Evolutionary conservation across 2,113 vertebrate genomes (phyloP).

Genomic region (Bufo bufo): DNA sequence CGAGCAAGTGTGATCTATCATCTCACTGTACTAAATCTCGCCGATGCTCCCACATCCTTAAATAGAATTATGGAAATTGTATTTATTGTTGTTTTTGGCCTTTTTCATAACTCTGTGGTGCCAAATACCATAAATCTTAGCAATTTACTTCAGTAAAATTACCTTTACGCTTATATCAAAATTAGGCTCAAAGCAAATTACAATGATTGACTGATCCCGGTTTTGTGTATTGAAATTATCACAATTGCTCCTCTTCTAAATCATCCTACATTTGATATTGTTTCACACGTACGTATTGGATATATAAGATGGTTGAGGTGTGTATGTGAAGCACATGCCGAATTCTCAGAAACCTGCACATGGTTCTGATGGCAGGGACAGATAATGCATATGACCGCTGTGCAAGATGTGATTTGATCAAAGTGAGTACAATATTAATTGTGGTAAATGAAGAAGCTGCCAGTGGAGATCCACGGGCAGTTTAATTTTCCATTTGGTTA

Average conservation of each 20-base stretch:
- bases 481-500: not conserved
- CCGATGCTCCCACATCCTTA: slow-evolving; percentile 11
- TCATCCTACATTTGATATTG: not conserved
- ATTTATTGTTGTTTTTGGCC: slow-evolving; percentile 14
- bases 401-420: not conserved
- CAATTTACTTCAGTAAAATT: slow-evolving; percentile 36
- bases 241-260: not conserved
- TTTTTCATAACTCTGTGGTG: slow-evolving; percentile 12
- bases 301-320: not conserved
- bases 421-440: not conserved
- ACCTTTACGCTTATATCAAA: slow-evolving; percentile 40
- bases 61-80: slow-evolving; percentile 47
- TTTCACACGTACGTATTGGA: not conserved
- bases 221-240: not conserved
- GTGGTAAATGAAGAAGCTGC: not conserved
- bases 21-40: slow-evolving; percentile 21
- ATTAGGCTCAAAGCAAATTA: slow-evolving; percentile 29
- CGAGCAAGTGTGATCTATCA: slow-evolving; percentile 32
- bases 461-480: not conserved
- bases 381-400: not conserved
- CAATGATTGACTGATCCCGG: not conserved
- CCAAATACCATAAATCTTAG: slow-evolving; percentile 22
- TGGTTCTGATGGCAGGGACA: not conserved
- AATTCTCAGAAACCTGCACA: not conserved
- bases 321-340: not conserved